These are phyloP conservation scores for Cheilosia pagana DNA, from an alignment of 2,888 invertebrate genomes.

Conservation along the genomic window DNA sequence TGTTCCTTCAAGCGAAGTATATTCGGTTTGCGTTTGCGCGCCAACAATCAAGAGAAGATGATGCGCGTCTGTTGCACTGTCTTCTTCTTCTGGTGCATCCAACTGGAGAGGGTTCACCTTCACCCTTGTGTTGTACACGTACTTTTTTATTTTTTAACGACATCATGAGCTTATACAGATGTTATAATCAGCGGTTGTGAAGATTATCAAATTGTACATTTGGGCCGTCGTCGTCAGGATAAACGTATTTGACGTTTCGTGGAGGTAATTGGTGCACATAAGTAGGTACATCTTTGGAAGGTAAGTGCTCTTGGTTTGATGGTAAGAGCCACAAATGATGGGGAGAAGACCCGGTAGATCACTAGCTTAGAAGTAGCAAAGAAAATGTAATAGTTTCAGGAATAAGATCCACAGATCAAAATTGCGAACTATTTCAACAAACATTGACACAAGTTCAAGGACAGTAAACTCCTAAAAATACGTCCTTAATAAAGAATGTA, in stretches of 20 bases:
- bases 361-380: too few relatives aligned
- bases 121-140: conserved; percentile 4
- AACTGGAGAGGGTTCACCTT: conserved; percentile 62
- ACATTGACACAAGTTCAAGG: too few relatives aligned
- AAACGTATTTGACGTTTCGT: conserved; percentile 40
- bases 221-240: conserved; percentile 20
- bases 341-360: too few relatives aligned
- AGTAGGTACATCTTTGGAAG: background rate
- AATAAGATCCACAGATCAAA: too few relatives aligned
- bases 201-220: conserved; percentile 36
- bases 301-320: too few relatives aligned
- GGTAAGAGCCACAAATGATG: too few relatives aligned
- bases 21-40: conserved; percentile 73
- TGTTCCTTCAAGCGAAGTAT: conserved; percentile 70
- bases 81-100: conserved; percentile 61
- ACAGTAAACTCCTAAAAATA: too few relatives aligned
- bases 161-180: conserved; percentile 60
- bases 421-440: too few relatives aligned
- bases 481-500: too few relatives aligned
- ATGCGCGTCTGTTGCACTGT: conserved; percentile 61
- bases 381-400: too few relatives aligned
- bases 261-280: background rate
- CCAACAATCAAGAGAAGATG: conserved; percentile 71
- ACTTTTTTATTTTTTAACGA: conserved; percentile 22
- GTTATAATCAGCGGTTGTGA: conserved; percentile 42